A percentile compares a stretch with the other conserved stretches of the same genome.
phyloP scores from a whole-genome alignment of 2,113 vertebrate species.

The Mustela lutreola region DNA sequence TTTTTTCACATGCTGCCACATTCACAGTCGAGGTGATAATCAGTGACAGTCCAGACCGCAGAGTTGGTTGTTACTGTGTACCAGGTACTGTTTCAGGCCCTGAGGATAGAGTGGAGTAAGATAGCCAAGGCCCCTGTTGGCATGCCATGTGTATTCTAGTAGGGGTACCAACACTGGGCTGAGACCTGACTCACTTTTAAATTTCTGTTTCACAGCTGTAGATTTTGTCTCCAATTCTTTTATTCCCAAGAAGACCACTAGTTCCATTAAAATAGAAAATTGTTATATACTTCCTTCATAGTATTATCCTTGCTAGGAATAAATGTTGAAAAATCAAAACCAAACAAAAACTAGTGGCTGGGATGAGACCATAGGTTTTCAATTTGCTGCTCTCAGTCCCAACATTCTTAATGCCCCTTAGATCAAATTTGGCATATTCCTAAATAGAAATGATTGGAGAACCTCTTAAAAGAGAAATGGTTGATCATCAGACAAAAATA shows the following conservation, averaged over 20 bases:
- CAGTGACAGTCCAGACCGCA: neutral
- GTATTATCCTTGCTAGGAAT: neutral
- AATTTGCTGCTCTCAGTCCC: neutral
- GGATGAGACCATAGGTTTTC: neutral
- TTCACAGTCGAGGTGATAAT: neutral
- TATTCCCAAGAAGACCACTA: neutral
- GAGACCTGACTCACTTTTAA: neutral
- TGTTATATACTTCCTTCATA: neutral
- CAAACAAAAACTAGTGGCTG: neutral
- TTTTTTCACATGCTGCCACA: too few relatives aligned
- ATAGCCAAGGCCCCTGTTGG: neutral
- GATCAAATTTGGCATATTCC: neutral
- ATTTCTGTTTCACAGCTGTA: neutral
- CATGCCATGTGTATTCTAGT: neutral
- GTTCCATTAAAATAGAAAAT: neutral
- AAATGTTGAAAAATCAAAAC: neutral
- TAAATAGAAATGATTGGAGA: neutral
- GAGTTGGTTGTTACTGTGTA: neutral
- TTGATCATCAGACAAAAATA: slow-evolving; percentile 4
- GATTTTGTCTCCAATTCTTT: neutral
- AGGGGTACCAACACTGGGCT: neutral
- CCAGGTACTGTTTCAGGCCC: neutral
- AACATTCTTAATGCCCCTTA: neutral
- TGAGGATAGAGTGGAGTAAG: neutral
- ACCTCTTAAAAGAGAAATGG: neutral